A percentile compares a stretch with the other conserved stretches of the same genome.
Evolutionary conservation across 2,888 invertebrate species (phyloP).

Genomic region (Eristalinus aeneus): DNA sequence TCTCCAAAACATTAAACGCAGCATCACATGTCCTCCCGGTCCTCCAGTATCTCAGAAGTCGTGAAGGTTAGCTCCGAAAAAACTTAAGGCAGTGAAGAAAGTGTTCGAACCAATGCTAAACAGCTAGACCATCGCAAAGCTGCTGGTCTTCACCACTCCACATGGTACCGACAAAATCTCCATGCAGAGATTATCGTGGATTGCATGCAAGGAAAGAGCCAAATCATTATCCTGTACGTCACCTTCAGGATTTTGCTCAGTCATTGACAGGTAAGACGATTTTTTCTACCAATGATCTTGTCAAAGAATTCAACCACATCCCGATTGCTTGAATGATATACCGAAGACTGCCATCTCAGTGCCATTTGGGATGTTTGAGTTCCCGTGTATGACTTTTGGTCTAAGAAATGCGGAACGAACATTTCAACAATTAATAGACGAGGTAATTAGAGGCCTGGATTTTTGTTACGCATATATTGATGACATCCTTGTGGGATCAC

Average conservation of each 20-base stretch:
- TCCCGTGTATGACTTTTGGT: background rate
- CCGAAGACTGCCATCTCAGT: background rate
- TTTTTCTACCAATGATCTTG: background rate
- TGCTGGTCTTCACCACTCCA: constrained; percentile 24
- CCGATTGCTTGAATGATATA: background rate
- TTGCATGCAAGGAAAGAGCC: background rate
- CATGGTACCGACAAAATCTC: background rate
- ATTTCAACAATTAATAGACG: constrained; percentile 62
- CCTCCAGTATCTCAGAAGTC: background rate
- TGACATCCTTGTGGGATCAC: background rate
- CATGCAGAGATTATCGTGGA: background rate
- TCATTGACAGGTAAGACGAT: background rate
- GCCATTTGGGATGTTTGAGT: constrained; percentile 2
- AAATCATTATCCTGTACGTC: background rate
- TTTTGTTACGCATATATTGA: constrained; percentile 24
- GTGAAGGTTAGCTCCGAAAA: constrained; percentile 1
- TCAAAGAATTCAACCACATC: constrained; percentile 9
- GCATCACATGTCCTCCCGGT: background rate
- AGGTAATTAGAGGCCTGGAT: constrained; percentile 44
- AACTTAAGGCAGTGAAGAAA: background rate
- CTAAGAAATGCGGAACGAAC: background rate
- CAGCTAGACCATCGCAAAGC: background rate
- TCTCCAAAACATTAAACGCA: background rate
- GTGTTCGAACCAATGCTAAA: constrained; percentile 3
- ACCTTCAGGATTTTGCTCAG: background rate